A percentile compares a stretch with the other conserved stretches of the same genome.
Conservation (phyloP, 2,113 vertebrate species). For the Dromiciops gliroides region DNA sequence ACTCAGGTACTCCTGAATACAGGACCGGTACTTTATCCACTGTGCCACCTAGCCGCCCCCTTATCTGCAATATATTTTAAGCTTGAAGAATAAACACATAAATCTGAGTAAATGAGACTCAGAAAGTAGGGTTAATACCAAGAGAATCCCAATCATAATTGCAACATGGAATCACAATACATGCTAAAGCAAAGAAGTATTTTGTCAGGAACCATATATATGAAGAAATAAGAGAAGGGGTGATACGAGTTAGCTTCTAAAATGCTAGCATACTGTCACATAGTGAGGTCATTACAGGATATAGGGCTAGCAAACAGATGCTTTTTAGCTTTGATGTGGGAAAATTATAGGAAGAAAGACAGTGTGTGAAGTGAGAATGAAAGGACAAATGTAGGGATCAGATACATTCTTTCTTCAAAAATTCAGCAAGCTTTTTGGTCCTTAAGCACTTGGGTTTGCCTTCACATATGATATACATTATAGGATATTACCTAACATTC, state of each 20-base stretch:
- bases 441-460: neutral
- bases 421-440: neutral
- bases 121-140: neutral
- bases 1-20: no score
- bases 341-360: neutral
- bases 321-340: neutral
- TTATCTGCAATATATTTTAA: neutral
- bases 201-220: neutral
- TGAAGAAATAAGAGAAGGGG: neutral
- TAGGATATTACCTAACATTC: neutral
- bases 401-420: neutral
- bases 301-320: neutral
- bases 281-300: neutral
- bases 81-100: no score
- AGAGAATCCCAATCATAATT: neutral
- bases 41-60: no score
- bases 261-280: neutral
- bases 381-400: neutral
- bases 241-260: neutral
- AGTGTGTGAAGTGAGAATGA: neutral
- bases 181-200: neutral
- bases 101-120: neutral
- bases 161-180: neutral
- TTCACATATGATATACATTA: neutral
- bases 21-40: no score